phyloP scores from a whole-genome alignment of 1,140 invertebrate species.

The Zaprionus lachaisei region DNA sequence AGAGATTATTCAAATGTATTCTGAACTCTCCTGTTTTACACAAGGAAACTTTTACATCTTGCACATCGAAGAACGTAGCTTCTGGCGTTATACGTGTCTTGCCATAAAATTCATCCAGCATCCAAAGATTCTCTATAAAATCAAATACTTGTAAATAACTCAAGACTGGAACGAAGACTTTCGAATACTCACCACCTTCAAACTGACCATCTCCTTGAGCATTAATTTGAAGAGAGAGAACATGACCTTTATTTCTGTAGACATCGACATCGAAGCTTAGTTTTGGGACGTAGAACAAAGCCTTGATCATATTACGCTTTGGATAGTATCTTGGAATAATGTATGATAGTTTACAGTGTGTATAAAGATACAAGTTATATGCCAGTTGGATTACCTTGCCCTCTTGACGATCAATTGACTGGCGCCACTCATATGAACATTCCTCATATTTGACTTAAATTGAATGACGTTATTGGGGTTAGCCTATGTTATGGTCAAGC shows the following conservation, averaged over 20 bases:
- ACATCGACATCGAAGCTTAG: constrained; percentile 87
- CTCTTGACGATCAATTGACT: constrained; percentile 40
- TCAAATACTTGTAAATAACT: neutral
- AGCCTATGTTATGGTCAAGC: constrained; percentile 54
- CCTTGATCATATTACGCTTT: constrained; percentile 28
- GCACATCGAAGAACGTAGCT: constrained; percentile 87
- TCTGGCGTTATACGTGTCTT: constrained; percentile 86
- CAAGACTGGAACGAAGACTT: neutral
- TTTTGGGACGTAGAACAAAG: constrained; percentile 85
- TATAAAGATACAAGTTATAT: neutral
- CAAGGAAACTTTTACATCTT: constrained; percentile 65
- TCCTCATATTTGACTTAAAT: constrained; percentile 54
- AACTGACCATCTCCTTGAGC: constrained; percentile 88
- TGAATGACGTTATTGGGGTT: constrained; percentile 40
- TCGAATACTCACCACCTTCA: constrained; percentile 86
- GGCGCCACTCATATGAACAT: constrained; percentile 53
- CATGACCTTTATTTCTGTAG: constrained; percentile 89
- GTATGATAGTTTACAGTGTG: too few relatives aligned
- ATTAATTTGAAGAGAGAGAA: constrained; percentile 88
- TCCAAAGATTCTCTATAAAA: constrained; percentile 86
- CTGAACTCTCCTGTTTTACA: constrained; percentile 60
- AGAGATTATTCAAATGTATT: constrained; percentile 61
- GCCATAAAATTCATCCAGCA: constrained; percentile 86
- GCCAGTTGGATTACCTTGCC: constrained; percentile 29
- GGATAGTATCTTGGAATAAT: constrained; percentile 39